Evolutionary conservation across 2,888 invertebrate genomes (phyloP).

Genomic region (Heliconius aoede): DNA sequence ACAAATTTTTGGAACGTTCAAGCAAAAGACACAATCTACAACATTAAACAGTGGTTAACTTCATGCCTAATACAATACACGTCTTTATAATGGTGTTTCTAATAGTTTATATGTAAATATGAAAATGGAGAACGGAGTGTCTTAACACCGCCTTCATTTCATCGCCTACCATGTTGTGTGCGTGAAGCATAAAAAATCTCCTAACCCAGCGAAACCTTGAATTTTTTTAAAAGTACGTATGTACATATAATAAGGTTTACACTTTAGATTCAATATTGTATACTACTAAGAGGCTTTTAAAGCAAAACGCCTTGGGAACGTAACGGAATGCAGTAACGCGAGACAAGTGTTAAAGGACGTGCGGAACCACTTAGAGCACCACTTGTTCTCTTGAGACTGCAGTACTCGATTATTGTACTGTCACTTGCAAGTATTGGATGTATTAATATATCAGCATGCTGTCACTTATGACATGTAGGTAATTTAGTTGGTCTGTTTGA

Average conservation of each 20-base stretch:
- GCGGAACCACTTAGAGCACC: constrained; percentile 26
- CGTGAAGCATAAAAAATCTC: too few species aligned
- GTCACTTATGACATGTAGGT: not conserved
- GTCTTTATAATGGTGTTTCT: too few species aligned
- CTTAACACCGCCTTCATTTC: not conserved
- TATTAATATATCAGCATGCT: constrained; percentile 20
- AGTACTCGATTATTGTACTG: constrained; percentile 23
- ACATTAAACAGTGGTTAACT: too few species aligned
- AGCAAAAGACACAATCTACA: too few species aligned
- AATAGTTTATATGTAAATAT: too few species aligned
- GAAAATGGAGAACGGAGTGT: not conserved
- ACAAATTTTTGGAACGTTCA: too few species aligned
- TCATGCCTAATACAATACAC: too few species aligned
- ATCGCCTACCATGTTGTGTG: too few species aligned
- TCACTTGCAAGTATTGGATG: constrained; percentile 14
- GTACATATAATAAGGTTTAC: not conserved
- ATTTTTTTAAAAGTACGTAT: not conserved
- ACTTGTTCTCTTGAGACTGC: constrained; percentile 25
- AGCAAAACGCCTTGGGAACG: constrained; percentile 11
- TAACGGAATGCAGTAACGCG: constrained; percentile 21
- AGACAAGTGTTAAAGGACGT: constrained; percentile 29
- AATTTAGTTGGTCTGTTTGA: not conserved
- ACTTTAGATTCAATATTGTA: constrained; percentile 10
- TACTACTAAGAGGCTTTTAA: constrained; percentile 20
- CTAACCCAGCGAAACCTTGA: too few species aligned